Evolutionary conservation across 1,140 invertebrate genomes (phyloP).

Genomic region (Magallana gigas): DNA sequence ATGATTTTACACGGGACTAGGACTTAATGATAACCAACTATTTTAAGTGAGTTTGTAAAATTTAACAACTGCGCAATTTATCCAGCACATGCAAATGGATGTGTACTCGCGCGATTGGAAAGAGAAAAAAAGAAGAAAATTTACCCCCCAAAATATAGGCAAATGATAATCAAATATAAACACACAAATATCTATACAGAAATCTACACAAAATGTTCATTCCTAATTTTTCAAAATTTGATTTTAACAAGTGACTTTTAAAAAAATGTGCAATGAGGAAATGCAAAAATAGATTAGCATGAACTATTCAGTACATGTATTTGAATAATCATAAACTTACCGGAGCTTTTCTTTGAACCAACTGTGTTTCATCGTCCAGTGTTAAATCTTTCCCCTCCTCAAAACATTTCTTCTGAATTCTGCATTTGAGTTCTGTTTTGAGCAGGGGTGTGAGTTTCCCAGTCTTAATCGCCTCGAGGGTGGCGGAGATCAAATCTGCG

Average conservation of each 20-base stretch:
- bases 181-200: background rate
- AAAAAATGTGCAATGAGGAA: background rate
- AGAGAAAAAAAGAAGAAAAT: background rate
- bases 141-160: background rate
- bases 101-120: constrained; percentile 12
- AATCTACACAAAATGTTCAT: background rate
- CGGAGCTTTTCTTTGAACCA: constrained; percentile 33
- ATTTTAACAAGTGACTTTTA: background rate
- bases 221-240: background rate
- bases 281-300: background rate
- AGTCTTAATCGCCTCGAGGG: constrained; percentile 41
- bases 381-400: constrained; percentile 72
- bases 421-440: constrained; percentile 93
- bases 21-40: no score
- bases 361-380: constrained; percentile 4
- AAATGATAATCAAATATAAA: background rate
- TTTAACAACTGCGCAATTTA: constrained; percentile 15
- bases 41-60: no score
- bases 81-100: background rate
- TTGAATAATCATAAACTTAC: constrained; percentile 14
- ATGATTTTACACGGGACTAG: no score
- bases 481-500: constrained; percentile 44
- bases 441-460: constrained; percentile 89
- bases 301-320: background rate
- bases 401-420: constrained; percentile 90